Conservation (phyloP, 2,888 invertebrate genomes). For the Euzetes globulus region DNA sequence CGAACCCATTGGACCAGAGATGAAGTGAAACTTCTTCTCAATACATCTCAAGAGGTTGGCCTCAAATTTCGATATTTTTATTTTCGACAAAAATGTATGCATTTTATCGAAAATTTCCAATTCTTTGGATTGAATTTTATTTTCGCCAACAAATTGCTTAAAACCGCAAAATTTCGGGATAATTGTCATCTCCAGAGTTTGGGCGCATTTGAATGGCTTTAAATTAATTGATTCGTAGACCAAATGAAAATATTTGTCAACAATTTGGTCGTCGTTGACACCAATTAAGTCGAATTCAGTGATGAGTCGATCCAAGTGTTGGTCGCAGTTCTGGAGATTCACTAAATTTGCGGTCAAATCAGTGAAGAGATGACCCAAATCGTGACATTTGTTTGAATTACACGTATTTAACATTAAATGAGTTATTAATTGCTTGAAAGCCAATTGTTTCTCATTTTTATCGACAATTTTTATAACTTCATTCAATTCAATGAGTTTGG, state of each 20-base stretch:
- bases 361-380: background rate
- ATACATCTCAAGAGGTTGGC: background rate
- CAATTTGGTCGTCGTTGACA: background rate
- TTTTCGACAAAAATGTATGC: constrained; percentile 6
- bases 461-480: background rate
- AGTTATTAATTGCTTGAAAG: background rate
- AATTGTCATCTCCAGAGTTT: background rate
- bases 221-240: constrained; percentile 16
- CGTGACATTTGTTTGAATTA: background rate
- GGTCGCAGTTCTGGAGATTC: background rate
- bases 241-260: background rate
- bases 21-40: constrained; percentile 11
- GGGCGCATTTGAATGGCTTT: constrained; percentile 21
- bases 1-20: background rate
- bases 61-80: constrained; percentile 6
- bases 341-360: constrained; percentile 3
- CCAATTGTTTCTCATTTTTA: background rate
- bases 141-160: background rate
- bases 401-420: background rate
- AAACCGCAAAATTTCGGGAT: background rate
- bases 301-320: background rate
- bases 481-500: background rate
- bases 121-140: background rate
- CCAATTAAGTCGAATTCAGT: background rate
- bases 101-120: background rate